Conservation (phyloP, 2,888 invertebrate species). For the Thelaira solivaga region DNA sequence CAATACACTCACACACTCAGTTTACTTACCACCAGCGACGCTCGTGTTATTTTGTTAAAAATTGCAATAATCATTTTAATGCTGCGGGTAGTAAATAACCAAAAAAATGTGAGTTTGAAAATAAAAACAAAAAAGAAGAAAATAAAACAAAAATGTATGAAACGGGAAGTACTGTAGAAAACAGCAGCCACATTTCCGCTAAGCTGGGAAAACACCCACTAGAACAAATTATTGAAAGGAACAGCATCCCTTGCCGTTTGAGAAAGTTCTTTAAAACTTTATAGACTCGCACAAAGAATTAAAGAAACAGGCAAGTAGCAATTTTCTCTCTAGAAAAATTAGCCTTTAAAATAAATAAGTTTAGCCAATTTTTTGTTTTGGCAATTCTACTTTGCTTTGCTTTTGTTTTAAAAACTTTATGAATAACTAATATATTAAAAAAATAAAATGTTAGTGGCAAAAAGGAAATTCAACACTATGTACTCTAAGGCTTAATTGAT, state of each 20-base stretch:
- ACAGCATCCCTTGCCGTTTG: not conserved
- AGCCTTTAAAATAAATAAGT: not conserved
- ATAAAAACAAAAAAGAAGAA: too few species aligned
- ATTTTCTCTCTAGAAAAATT: not conserved
- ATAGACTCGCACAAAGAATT: conserved; percentile 2
- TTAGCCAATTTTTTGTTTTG: not conserved
- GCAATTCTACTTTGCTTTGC: not conserved
- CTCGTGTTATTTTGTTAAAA: conserved; percentile 1
- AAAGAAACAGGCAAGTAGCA: not conserved
- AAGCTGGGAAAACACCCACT: not conserved
- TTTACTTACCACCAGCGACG: not conserved
- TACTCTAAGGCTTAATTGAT: conserved; percentile 59
- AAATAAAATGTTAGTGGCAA: not conserved
- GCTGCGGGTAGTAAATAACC: not conserved
- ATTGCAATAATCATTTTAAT: conserved; percentile 53
- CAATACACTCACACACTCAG: too few species aligned
- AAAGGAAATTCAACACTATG: conserved; percentile 11
- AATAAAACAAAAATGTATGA: not conserved
- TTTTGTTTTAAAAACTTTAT: conserved; percentile 16
- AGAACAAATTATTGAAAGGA: conserved; percentile 12
- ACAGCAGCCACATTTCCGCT: conserved; percentile 35
- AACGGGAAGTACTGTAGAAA: conserved; percentile 34
- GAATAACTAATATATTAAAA: conserved; percentile 43
- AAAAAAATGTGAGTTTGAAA: conserved; percentile 1
- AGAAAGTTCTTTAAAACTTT: conserved; percentile 19